These are phyloP conservation scores for Saxidomus purpurata DNA, from an alignment of 1,140 invertebrate genomes.

Conservation along the genomic window DNA sequence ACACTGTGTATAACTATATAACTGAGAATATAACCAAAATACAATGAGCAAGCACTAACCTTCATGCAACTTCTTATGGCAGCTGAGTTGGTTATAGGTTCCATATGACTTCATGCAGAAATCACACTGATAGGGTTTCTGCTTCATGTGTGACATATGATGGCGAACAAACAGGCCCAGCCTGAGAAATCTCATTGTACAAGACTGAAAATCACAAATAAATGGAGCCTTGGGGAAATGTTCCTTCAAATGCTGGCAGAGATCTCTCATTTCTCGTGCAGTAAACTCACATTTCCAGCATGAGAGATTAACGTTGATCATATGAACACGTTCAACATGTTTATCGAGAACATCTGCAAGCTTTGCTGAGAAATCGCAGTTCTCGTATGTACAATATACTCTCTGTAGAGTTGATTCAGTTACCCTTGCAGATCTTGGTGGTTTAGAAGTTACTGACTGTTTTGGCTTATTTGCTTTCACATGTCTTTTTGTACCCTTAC, in stretches of 20 bases:
- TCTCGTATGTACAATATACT: slow-evolving; percentile 47
- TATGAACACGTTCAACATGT: slow-evolving; percentile 58
- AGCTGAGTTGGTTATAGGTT: slow-evolving; percentile 87
- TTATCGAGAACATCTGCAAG: slow-evolving; percentile 26
- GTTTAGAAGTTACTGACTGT: background rate
- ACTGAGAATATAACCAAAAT: too few relatives aligned
- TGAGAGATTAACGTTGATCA: slow-evolving; percentile 87
- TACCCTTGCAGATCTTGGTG: background rate
- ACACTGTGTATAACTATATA: background rate
- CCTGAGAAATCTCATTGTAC: slow-evolving; percentile 87
- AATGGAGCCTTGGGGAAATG: slow-evolving; percentile 90
- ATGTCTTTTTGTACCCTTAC: background rate
- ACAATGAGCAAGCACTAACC: slow-evolving; percentile 79
- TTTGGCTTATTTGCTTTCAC: background rate
- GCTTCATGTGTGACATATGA: slow-evolving; percentile 88
- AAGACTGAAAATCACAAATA: slow-evolving; percentile 88
- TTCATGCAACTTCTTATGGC: slow-evolving; percentile 87
- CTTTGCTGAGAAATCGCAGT: slow-evolving; percentile 44
- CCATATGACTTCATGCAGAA: slow-evolving; percentile 86
- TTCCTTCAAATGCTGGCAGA: slow-evolving; percentile 89
- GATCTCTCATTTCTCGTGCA: slow-evolving; percentile 89
- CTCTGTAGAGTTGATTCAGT: background rate
- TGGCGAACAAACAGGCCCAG: slow-evolving; percentile 88
- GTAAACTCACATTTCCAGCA: slow-evolving; percentile 90
- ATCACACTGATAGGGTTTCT: slow-evolving; percentile 87